Evolutionary conservation across 1,140 invertebrate genomes (phyloP).

Genomic region (Platyscapa corneri): DNA sequence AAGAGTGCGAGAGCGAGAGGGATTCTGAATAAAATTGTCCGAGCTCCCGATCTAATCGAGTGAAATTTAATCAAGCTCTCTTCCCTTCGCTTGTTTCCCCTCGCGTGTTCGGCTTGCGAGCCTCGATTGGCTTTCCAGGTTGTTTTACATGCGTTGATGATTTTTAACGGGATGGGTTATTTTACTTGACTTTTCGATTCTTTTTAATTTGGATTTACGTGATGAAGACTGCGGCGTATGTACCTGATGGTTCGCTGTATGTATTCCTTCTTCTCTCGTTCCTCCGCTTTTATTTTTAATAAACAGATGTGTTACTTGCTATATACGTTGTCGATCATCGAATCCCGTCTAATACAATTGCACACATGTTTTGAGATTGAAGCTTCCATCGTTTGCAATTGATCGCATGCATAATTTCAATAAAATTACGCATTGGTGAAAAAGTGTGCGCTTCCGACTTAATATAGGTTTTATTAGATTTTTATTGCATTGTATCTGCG

Average conservation of each 20-base stretch:
- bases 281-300: not conserved
- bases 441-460: no score
- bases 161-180: constrained; percentile 29
- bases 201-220: constrained; percentile 41
- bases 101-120: not conserved
- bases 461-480: no score
- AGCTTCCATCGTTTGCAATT: no score
- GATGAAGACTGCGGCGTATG: not conserved
- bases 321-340: no score
- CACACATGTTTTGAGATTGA: no score
- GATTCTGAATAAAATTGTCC: not conserved
- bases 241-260: not conserved
- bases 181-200: constrained; percentile 42
- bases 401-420: no score
- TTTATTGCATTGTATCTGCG: no score
- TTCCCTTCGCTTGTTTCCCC: not conserved
- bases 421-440: no score
- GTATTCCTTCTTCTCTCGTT: not conserved
- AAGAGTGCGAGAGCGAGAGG: not conserved
- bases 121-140: constrained; percentile 36
- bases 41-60: constrained; percentile 34
- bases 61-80: constrained; percentile 41
- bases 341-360: no score
- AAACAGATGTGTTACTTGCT: not conserved
- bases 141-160: constrained; percentile 44